Evolutionary conservation across 2,888 invertebrate genomes (phyloP).

Genomic region (Tiphia femorata): DNA sequence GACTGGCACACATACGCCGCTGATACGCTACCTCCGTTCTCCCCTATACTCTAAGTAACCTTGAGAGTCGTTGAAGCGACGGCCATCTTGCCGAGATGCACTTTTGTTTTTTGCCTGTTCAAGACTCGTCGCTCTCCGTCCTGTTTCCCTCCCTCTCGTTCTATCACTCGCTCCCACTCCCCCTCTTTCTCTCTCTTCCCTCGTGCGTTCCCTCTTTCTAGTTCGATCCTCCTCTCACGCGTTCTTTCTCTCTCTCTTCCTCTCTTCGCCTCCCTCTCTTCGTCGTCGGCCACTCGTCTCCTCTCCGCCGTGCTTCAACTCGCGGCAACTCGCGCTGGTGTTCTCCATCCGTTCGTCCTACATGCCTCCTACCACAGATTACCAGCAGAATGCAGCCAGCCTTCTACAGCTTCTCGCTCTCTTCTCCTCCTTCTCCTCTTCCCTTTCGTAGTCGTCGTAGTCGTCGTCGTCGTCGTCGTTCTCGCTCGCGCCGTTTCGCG

Average conservation of each 20-base stretch:
- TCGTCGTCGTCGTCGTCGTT: background rate
- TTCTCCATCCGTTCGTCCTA: conserved; percentile 65
- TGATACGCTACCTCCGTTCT: conserved; percentile 33
- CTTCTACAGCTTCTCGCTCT: conserved; percentile 45
- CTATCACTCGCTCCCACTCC: conserved; percentile 18
- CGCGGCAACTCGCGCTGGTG: conserved; percentile 39
- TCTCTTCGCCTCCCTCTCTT: conserved; percentile 22
- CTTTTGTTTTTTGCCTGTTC: conserved; percentile 62
- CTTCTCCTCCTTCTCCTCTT: conserved; percentile 33
- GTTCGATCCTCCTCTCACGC: conserved; percentile 11
- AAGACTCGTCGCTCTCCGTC: conserved; percentile 48
- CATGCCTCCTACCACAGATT: conserved; percentile 66
- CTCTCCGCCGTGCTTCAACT: conserved; percentile 38
- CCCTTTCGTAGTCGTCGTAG: background rate
- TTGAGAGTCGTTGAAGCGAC: conserved; percentile 63
- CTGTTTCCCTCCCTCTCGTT: conserved; percentile 24
- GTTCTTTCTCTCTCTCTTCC: conserved; percentile 4
- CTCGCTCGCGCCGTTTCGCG: background rate
- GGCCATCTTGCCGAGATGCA: conserved; percentile 67
- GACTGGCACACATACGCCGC: conserved; percentile 37
- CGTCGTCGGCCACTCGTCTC: conserved; percentile 25
- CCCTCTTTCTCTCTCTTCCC: conserved; percentile 17
- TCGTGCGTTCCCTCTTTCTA: conserved; percentile 17
- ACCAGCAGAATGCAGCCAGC: conserved; percentile 58
- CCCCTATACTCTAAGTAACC: conserved; percentile 51